These are phyloP conservation scores for Colaptes auratus DNA, from an alignment of 2,113 vertebrate species.

Conservation along the genomic window DNA sequence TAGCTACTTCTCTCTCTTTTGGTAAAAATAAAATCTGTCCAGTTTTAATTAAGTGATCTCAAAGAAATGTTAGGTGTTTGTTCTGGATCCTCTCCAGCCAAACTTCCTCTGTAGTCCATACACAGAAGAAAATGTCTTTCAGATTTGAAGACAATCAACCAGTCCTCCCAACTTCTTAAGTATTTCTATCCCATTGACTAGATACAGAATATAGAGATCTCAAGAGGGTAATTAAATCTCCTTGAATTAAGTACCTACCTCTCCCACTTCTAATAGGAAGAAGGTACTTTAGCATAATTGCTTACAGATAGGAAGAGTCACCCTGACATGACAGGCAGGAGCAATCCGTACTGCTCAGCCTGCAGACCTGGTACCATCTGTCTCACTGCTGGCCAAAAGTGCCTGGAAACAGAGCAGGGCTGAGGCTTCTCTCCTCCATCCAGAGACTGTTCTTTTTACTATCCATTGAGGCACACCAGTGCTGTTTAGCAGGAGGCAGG, in stretches of 20 bases:
- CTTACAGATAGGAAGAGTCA: not conserved
- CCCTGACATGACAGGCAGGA: not conserved
- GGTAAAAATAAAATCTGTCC: not conserved
- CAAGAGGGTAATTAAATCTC: conserved; percentile 3
- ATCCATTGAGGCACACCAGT: rapidly evolving
- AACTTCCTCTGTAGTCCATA: not conserved
- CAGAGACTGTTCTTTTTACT: not conserved
- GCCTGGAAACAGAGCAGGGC: rapidly evolving
- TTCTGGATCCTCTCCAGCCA: not conserved
- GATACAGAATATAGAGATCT: not conserved
- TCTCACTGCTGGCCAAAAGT: not conserved
- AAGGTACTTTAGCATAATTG: not conserved
- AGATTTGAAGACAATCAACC: not conserved
- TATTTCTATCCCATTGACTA: not conserved
- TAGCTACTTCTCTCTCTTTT: not conserved
- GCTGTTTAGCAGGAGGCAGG: not conserved
- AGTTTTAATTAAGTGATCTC: not conserved
- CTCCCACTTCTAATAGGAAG: not conserved
- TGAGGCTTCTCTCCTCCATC: not conserved
- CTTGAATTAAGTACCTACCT: not conserved
- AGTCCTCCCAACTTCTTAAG: not conserved
- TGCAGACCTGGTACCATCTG: not conserved
- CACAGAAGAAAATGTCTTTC: not conserved
- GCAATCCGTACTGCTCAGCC: rapidly evolving
- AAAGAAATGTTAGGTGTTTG: not conserved